A percentile compares a stretch with the other conserved stretches of the same genome.
Evolutionary conservation across 2,888 invertebrate species (phyloP).

Genomic region (Hirtodrosophila trivittata): DNA sequence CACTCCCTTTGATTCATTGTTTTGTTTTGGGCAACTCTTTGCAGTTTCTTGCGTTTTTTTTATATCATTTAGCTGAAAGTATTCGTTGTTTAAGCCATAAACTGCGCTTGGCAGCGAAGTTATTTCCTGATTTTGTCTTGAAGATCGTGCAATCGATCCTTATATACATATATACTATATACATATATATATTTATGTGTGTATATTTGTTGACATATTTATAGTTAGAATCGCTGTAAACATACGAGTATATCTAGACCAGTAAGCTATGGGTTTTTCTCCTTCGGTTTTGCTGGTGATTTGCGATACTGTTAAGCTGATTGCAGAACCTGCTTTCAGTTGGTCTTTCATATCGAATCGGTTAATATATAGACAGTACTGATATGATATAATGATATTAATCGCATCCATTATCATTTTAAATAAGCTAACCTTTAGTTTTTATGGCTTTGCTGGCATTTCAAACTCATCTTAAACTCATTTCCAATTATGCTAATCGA

Average conservation of each 20-base stretch:
- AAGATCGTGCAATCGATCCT: constrained; percentile 3
- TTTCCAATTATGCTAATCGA: constrained; percentile 63
- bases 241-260: constrained; percentile 30
- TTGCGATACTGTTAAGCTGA: constrained; percentile 19
- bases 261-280: constrained; percentile 9
- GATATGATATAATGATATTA: constrained; percentile 17
- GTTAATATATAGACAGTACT: not conserved
- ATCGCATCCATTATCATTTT: constrained; percentile 35
- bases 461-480: constrained; percentile 29
- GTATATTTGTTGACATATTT: constrained; percentile 38
- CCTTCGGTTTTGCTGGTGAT: constrained; percentile 13
- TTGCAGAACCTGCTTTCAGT: constrained; percentile 32
- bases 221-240: constrained; percentile 30
- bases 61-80: no score
- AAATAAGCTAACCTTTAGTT: constrained; percentile 46
- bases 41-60: no score
- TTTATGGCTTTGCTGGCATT: constrained; percentile 63
- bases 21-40: no score
- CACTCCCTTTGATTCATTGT: no score
- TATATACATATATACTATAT: constrained; percentile 14
- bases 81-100: no score
- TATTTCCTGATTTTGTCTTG: not conserved
- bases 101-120: no score
- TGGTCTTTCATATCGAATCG: constrained; percentile 3
- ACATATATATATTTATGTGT: constrained; percentile 25